Evolutionary conservation across 2,888 invertebrate species (phyloP), one percentile per base, ranked within the genome.

Genomic region (Tubulanus polymorphus): DNA sequence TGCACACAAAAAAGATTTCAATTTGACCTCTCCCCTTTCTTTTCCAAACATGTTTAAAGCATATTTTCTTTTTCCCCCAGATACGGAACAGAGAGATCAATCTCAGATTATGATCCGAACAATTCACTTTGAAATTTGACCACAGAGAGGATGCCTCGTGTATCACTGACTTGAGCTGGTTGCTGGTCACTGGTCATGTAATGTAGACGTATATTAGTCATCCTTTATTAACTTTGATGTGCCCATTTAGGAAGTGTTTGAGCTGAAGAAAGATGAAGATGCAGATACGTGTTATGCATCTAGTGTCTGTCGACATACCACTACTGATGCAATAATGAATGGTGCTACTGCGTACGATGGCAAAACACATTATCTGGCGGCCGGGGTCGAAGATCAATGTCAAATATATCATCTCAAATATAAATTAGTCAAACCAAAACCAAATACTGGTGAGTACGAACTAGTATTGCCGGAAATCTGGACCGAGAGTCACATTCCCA

Each of bases 181-280:
- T n/a, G n/a, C n/a, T n/a, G n/a, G n/a, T n/a, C n/a, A n/a, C n/a
- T 15, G 25, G 35, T 37, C n/a, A n/a, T n/a, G n/a, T 5, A 37
- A 27, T 53, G 3, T 28, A 30, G 28, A 29, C 35, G 12, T 35
- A 35, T 35, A 35, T 12, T n/a, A n/a, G n/a, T n/a, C n/a, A n/a
- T n/a, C n/a, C n/a, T n/a, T n/a, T n/a, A n/a, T n/a, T n/a, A n/a
- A n/a, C n/a, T n/a, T n/a, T n/a, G n/a, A n/a, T n/a, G n/a, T n/a
- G n/a, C n/a, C n/a, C 67, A 80, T 84, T 55, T 74, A 93, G 93
- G 93, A 94, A 85, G 90, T 94, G 72, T 94, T 90, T 81, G 93
- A 94, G 80, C 80, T 94, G 52, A 89, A 88, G 55, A 89, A 91
- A 75, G 88, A 92, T 81, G 51, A 35, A 45, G 56, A 52, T n/a